Percentiles rank a stretch among this genome's conserved stretches.
Conservation (phyloP, 2,888 invertebrate species). For the Mythimna loreyi region DNA sequence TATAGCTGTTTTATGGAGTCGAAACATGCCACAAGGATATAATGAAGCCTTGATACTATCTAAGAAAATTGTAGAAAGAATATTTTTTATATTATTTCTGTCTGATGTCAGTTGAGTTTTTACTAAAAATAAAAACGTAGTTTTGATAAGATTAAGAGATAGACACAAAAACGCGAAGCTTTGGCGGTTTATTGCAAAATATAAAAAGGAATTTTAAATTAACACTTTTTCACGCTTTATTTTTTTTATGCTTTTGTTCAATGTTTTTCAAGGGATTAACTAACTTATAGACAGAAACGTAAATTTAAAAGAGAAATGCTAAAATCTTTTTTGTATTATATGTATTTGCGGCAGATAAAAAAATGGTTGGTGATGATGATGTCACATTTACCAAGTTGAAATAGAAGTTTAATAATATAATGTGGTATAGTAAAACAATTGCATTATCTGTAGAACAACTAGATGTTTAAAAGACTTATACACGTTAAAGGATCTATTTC, state of each 20-base stretch:
- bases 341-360: too few relatives aligned
- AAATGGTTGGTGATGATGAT: too few relatives aligned
- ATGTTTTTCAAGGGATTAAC: neutral
- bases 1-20: conserved; percentile 51
- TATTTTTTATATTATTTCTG: conserved; percentile 18
- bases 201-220: neutral
- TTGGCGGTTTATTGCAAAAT: neutral
- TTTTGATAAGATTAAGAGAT: conserved; percentile 31
- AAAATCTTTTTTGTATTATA: neutral
- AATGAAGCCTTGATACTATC: conserved; percentile 39
- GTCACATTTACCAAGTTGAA: too few relatives aligned
- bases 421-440: too few relatives aligned
- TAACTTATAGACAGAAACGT: neutral
- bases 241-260: conserved; percentile 5
- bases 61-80: conserved; percentile 32
- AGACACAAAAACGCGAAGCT: conserved; percentile 11
- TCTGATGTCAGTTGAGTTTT: conserved; percentile 4
- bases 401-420: too few relatives aligned
- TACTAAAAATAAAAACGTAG: conserved; percentile 20
- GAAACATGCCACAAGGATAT: conserved; percentile 52
- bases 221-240: neutral
- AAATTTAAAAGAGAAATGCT: neutral
- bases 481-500: too few relatives aligned
- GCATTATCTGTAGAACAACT: too few relatives aligned
- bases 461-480: too few relatives aligned